Conservation (phyloP, 2,888 invertebrate genomes). For the Pterostichus madidus region DNA sequence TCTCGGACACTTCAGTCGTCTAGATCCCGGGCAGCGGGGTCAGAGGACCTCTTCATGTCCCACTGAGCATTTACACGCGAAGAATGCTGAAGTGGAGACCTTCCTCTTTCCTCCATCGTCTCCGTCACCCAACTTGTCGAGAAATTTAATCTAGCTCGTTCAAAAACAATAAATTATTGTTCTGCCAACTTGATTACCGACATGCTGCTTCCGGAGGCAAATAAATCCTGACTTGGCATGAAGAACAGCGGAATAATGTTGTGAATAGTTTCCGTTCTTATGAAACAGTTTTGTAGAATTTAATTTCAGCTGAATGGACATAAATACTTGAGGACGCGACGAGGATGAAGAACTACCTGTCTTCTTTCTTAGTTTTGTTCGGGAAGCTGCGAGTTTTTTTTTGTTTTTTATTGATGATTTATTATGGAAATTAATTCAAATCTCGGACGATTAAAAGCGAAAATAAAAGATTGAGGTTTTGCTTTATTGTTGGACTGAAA, state of each 20-base stretch:
- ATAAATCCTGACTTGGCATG: slow-evolving; percentile 58
- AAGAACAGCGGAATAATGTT: slow-evolving; percentile 58
- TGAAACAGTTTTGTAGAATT: slow-evolving; percentile 58
- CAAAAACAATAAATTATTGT: slow-evolving; percentile 62
- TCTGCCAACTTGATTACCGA: slow-evolving; percentile 60
- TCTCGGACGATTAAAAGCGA: slow-evolving; percentile 13
- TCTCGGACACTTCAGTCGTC: background rate
- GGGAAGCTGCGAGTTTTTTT: slow-evolving; percentile 13
- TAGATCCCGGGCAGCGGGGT: background rate
- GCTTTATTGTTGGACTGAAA: slow-evolving; percentile 12
- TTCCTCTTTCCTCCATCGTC: background rate
- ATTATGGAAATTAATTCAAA: slow-evolving; percentile 46
- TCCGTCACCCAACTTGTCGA: slow-evolving; percentile 48
- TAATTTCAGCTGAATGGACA: slow-evolving; percentile 50
- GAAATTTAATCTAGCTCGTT: slow-evolving; percentile 62
- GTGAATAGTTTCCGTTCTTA: slow-evolving; percentile 58
- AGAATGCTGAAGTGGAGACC: slow-evolving; percentile 40
- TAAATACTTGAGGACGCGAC: slow-evolving; percentile 38
- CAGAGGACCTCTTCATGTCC: slow-evolving; percentile 21
- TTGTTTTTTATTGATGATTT: slow-evolving; percentile 38
- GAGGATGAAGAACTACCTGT: slow-evolving; percentile 37
- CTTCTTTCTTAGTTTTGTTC: slow-evolving; percentile 29
- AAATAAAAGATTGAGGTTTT: slow-evolving; percentile 6
- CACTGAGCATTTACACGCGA: slow-evolving; percentile 51
- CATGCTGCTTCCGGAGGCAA: slow-evolving; percentile 55